These are phyloP conservation scores for Pediacus dermestoides DNA, from an alignment of 2,888 invertebrate species.

Conservation along the genomic window DNA sequence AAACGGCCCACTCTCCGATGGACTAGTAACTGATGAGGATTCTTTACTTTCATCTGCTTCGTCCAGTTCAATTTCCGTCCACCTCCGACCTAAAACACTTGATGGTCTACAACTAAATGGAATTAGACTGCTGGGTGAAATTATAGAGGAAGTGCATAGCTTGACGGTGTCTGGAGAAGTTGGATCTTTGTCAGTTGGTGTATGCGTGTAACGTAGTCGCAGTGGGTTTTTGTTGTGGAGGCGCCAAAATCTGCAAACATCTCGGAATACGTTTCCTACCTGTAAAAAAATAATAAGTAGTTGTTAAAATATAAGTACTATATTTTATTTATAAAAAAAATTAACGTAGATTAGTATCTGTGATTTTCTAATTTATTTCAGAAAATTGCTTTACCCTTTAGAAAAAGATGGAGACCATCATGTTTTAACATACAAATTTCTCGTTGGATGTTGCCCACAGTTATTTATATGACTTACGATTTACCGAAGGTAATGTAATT, in stretches of 20 bases:
- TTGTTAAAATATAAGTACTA: not conserved
- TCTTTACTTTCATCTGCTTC: slow-evolving; percentile 57
- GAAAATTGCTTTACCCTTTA: not conserved
- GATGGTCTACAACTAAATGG: slow-evolving; percentile 36
- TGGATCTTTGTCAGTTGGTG: slow-evolving; percentile 55
- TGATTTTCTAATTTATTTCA: not conserved
- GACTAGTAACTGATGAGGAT: slow-evolving; percentile 31
- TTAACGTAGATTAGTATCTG: not conserved
- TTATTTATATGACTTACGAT: too few species aligned
- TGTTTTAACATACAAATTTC: too few species aligned
- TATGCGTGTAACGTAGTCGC: slow-evolving; percentile 59
- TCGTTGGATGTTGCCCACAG: too few species aligned
- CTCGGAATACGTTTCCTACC: slow-evolving; percentile 75
- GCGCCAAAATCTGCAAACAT: slow-evolving; percentile 71
- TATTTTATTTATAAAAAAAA: not conserved
- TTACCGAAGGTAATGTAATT: too few species aligned
- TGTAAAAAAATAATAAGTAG: slow-evolving; percentile 38
- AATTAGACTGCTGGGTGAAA: slow-evolving; percentile 41
- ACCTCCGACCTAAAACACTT: slow-evolving; percentile 46
- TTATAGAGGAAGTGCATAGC: not conserved
- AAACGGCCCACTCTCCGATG: slow-evolving; percentile 55
- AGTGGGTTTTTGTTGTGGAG: slow-evolving; percentile 65
- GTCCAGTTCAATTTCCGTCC: slow-evolving; percentile 62
- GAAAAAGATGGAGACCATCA: too few species aligned
- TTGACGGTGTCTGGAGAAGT: slow-evolving; percentile 52